A percentile compares a stretch with the other conserved stretches of the same genome.
These are phyloP conservation scores for Hypsopygia costalis DNA, from an alignment of 2,888 invertebrate species.

Conservation along the genomic window DNA sequence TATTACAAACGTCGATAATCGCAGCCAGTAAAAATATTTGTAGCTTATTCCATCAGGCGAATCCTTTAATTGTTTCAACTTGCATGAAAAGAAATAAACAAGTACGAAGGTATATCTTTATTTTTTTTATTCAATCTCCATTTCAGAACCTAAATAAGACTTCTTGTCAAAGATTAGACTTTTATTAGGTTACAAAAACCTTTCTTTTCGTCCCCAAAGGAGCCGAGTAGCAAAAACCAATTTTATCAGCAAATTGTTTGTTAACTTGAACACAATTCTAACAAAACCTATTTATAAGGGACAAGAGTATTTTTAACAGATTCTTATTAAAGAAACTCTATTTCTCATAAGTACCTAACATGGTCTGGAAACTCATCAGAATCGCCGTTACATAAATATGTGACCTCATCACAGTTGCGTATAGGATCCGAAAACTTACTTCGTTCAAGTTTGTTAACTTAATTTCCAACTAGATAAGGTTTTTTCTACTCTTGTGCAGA, in stretches of 20 bases:
- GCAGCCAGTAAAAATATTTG: too few relatives aligned
- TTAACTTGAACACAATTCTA: not conserved
- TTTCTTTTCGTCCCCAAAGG: not conserved
- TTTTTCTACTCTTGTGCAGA: conserved; percentile 17
- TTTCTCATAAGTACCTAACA: not conserved
- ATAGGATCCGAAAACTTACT: conserved; percentile 29
- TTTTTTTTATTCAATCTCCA: not conserved
- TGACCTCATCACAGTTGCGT: not conserved
- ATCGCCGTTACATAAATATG: not conserved
- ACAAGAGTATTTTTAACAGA: not conserved
- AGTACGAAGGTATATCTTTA: too few relatives aligned
- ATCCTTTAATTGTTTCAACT: too few relatives aligned
- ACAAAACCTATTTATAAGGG: not conserved
- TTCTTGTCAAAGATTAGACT: not conserved
- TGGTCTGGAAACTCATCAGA: not conserved
- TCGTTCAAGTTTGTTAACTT: conserved; percentile 39
- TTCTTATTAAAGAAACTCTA: not conserved
- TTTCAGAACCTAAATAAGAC: not conserved
- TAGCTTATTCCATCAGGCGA: too few relatives aligned
- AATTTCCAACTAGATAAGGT: conserved; percentile 39
- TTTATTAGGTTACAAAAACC: not conserved
- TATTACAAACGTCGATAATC: too few relatives aligned
- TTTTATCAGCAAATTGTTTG: not conserved
- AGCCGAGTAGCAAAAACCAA: not conserved
- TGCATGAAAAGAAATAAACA: too few relatives aligned